Evolutionary conservation across 2,797 vertebrate species (phyloP), one percentile per base, ranked within the genome.

Genomic region (Myripristis jacobus): DNA sequence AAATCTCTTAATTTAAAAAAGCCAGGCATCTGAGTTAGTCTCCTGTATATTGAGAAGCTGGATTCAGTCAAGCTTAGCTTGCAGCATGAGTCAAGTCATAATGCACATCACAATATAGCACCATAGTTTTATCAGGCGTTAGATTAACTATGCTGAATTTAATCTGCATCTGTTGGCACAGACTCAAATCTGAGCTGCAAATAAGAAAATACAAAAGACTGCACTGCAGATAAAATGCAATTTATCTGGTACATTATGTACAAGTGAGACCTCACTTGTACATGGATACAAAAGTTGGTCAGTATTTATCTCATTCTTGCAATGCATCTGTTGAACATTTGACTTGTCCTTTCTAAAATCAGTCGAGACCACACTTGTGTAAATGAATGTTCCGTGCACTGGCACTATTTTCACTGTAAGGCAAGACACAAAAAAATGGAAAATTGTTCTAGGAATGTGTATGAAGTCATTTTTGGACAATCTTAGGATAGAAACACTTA

Each of bases 141-240:
- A 31, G 29, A 31, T 31, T 6, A 31, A 31, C 29, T 31, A 31
- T 31, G 5, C 29, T 31, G 29, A 31, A 31, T 31, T 31, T 3
- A 31, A 31, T 31, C 29, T 6, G 27, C 8, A 31, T 31, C 1
- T 31, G 8, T 6, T 2, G 8, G 29, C 27, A 4, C 12, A 46
- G 47, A 62, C 21, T 50, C n/a, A 6, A 48, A 4, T 15, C 29
- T 41, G 22, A 22, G 56, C 19, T 54, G 9, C 70, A 57, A 77
- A 55, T 44, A n/a, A n/a, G n/a, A n/a, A n/a, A n/a, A n/a, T n/a
- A n/a, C n/a, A n/a, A n/a, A n/a, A n/a, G n/a, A n/a, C n/a, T n/a
- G n/a, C 38, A 60, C 27, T 18, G 51, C 4, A 15, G 12, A 68
- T 41, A 41, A 58, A 56, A 25, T 57, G 29, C 43, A 69, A 62